These are phyloP conservation scores for Eulithis testata DNA, from an alignment of 2,888 invertebrate species.

Conservation along the genomic window DNA sequence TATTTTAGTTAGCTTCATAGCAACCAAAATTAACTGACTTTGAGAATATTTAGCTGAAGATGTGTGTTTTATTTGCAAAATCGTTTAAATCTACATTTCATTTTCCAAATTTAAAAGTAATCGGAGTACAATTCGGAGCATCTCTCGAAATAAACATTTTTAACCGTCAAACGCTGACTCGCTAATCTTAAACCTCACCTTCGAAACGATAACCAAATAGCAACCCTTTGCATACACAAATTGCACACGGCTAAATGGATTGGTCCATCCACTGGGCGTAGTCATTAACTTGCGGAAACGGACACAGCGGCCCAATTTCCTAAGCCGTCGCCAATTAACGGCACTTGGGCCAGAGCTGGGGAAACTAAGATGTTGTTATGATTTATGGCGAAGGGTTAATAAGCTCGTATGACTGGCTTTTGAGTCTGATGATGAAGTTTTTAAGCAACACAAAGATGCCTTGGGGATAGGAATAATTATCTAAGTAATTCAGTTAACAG, in stretches of 20 bases:
- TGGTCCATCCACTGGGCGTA: constrained; percentile 80
- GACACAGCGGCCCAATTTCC: constrained; percentile 82
- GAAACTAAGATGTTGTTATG: constrained; percentile 31
- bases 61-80: too few species aligned
- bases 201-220: constrained; percentile 54
- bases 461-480: too few species aligned
- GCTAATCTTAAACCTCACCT: constrained; percentile 22
- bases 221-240: constrained; percentile 76
- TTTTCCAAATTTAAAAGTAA: too few species aligned
- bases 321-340: constrained; percentile 74
- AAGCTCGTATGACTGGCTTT: constrained; percentile 9
- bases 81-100: too few species aligned
- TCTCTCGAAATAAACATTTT: background rate
- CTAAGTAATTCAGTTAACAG: too few species aligned
- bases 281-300: constrained; percentile 83
- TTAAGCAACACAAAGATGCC: too few species aligned
- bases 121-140: background rate
- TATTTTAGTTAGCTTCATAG: too few species aligned
- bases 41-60: too few species aligned
- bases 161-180: constrained; percentile 1
- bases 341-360: constrained; percentile 24
- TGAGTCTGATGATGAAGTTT: too few species aligned
- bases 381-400: constrained; percentile 24
- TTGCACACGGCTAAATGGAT: constrained; percentile 81
- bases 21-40: too few species aligned